These are phyloP conservation scores for Loxodonta africana DNA, from an alignment of 2,113 vertebrate genomes.

Conservation along the genomic window DNA sequence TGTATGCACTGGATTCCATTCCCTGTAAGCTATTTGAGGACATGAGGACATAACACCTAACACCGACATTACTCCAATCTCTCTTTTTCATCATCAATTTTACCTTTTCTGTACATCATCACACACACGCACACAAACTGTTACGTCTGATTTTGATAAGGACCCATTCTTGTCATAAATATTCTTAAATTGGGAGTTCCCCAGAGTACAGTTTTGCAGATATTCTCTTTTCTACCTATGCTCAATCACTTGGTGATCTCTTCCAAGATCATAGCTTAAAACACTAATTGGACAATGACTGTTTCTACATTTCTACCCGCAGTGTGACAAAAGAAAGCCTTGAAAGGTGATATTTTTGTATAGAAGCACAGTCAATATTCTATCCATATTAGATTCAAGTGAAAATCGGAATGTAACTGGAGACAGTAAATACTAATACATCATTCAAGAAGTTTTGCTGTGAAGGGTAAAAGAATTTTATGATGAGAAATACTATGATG, in stretches of 20 bases:
- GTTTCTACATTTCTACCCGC: background rate
- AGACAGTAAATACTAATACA: background rate
- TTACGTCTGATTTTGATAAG: background rate
- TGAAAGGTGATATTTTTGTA: background rate
- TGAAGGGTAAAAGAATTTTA: background rate
- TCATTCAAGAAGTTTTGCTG: background rate
- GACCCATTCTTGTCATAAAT: background rate
- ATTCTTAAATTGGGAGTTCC: background rate
- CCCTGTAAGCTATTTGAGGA: background rate
- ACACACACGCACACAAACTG: background rate
- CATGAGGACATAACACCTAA: background rate
- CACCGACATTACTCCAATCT: background rate
- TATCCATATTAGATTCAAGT: background rate
- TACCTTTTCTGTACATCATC: background rate
- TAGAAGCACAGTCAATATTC: background rate
- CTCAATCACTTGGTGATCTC: background rate
- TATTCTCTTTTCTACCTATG: background rate
- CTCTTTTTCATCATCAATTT: background rate
- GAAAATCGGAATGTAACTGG: background rate
- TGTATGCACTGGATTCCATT: background rate
- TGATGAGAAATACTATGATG: background rate
- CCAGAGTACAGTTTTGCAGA: accelerated
- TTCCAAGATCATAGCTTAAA: background rate
- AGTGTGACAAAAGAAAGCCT: background rate
- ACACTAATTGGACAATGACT: background rate